phyloP scores from a whole-genome alignment of 2,797 vertebrate species.

The Heteromormyrus szaboi region DNA sequence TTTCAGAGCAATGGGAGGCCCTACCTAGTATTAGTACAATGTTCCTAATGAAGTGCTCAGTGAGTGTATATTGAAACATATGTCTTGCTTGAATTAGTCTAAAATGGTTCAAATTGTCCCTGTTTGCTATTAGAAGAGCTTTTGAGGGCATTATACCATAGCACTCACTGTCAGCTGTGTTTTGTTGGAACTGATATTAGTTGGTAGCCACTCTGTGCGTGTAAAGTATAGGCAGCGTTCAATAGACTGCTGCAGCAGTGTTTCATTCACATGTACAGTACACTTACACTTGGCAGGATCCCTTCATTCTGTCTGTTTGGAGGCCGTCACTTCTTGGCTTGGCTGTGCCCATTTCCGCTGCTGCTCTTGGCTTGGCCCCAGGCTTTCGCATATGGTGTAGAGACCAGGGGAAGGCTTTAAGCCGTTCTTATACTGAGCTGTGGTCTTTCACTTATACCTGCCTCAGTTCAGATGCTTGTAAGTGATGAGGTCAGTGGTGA shows the following conservation, averaged over 20 bases:
- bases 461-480: background rate
- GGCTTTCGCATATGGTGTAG: background rate
- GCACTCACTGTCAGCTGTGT: background rate
- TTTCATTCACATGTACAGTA: background rate
- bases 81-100: background rate
- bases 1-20: background rate
- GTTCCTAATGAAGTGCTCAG: background rate
- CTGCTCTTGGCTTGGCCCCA: background rate
- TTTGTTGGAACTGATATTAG: background rate
- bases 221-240: background rate
- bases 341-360: background rate
- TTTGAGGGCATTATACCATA: background rate
- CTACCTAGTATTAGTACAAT: background rate
- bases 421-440: background rate
- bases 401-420: background rate
- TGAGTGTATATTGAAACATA: background rate
- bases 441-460: background rate
- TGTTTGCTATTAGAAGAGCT: background rate
- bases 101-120: background rate
- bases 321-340: background rate
- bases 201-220: background rate
- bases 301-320: background rate
- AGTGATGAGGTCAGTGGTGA: background rate
- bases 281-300: background rate
- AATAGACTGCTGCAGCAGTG: background rate